These are phyloP conservation scores for Lepidocyrtinus sp. DNA, from an alignment of 2,888 invertebrate genomes.

Conservation along the genomic window DNA sequence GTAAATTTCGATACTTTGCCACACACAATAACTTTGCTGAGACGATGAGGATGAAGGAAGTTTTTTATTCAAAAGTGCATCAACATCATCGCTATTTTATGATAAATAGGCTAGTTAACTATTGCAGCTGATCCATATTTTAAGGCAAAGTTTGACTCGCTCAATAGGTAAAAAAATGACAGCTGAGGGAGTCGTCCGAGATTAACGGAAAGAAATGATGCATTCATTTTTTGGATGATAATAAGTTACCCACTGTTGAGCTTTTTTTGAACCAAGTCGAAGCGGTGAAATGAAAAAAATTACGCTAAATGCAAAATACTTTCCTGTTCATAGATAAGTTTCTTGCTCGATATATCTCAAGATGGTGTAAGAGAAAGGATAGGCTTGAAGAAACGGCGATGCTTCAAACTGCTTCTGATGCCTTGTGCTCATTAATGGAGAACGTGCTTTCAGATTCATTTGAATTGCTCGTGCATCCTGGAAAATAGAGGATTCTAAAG, in stretches of 20 bases:
- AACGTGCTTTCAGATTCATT: too few relatives aligned
- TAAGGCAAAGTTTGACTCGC: not conserved
- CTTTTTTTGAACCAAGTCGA: not conserved
- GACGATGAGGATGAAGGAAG: too few relatives aligned
- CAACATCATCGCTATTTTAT: too few relatives aligned
- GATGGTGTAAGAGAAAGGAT: not conserved
- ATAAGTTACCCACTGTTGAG: not conserved
- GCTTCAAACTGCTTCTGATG: too few relatives aligned
- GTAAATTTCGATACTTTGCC: too few relatives aligned
- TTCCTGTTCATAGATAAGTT: too few relatives aligned
- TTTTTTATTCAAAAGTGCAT: too few relatives aligned
- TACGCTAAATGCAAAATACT: too few relatives aligned
- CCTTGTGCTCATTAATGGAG: too few relatives aligned
- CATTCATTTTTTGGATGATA: not conserved
- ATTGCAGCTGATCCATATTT: not conserved
- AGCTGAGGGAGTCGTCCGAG: not conserved
- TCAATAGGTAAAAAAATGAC: not conserved
- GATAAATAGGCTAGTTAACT: not conserved
- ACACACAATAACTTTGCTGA: too few relatives aligned
- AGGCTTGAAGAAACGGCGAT: not conserved
- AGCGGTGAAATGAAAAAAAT: too few relatives aligned
- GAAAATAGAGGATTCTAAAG: not conserved
- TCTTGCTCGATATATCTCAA: not conserved
- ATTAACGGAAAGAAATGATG: not conserved
- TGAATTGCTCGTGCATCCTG: too few relatives aligned